Evolutionary conservation across 2,113 vertebrate genomes (phyloP).

Genomic region (Petromus typicus): DNA sequence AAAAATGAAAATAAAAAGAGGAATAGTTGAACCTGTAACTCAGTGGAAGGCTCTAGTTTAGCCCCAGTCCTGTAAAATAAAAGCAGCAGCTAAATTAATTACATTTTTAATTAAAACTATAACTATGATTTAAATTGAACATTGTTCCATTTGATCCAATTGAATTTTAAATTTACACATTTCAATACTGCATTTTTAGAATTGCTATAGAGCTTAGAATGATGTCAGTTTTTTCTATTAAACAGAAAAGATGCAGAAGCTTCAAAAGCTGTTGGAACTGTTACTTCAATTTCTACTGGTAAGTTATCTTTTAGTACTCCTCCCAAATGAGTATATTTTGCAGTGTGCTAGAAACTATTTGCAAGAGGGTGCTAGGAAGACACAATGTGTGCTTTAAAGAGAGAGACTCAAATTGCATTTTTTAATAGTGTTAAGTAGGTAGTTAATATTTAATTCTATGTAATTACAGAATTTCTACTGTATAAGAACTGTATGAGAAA

Average conservation of each 20-base stretch:
- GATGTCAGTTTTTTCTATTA: background rate
- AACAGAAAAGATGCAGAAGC: conserved; percentile 78
- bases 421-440: conserved; percentile 12
- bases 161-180: background rate
- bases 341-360: conserved; percentile 36
- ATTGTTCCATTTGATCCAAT: background rate
- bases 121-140: conserved; percentile 4
- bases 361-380: conserved; percentile 12
- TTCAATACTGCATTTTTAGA: conserved; percentile 35
- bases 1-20: background rate
- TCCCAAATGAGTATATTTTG: conserved; percentile 34
- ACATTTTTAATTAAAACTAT: background rate
- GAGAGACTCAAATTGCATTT: background rate
- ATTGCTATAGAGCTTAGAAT: conserved; percentile 34
- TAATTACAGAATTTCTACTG: background rate
- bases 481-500: background rate
- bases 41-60: background rate
- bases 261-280: conserved; percentile 64
- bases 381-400: conserved; percentile 9
- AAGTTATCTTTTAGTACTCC: conserved; percentile 55
- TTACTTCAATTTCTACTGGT: conserved; percentile 71
- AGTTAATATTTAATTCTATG: background rate
- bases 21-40: background rate
- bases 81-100: background rate
- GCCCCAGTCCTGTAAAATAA: background rate